Evolutionary conservation across 1,140 invertebrate genomes (phyloP), one percentile per base, ranked within the genome.

Genomic region (Drosophila neocordata): DNA sequence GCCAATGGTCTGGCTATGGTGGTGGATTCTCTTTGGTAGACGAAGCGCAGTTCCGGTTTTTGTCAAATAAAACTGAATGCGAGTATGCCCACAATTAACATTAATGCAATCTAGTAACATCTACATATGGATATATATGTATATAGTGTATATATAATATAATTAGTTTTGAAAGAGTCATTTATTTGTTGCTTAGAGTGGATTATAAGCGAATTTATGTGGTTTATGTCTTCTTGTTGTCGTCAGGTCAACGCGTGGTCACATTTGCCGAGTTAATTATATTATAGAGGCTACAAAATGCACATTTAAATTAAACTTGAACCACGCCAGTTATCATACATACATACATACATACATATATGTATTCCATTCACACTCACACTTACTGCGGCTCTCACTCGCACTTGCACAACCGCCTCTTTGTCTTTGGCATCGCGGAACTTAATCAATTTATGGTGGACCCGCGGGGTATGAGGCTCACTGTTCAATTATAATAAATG

Each of bases 21-120:
- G 73, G 79, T 82, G 73, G 73, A 60, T 53, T 58, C 35, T 55
- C 51, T 58, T 63, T 85, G 81, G 53, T 55, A 80, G 74, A 3
- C 78, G 68, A 74, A 68, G 71, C 83, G 82, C 68, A 87, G 83
- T 87, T 87, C 82, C 82, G 82, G 83, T 88, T 56, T 63, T 22
- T 69, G 65, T 53, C 34, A 76, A 66, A 69, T 69, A 66, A 52
- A 44, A 63, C 38, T 61, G 35, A 55, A 15, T 66, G 62, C 35
- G 48, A 57, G 60, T 69, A 68, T 66, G 38, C 48, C 63, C 56
- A 71, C 79, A 84, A 84, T 84, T 85, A 85, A 69, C 44, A 53
- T 65, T 58, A 53, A 65, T 76, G 69, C 68, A 56, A 38, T 34
- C 31, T 35, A 35, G 59, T 31, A 31, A 6, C 7, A 31, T 63